Conservation (phyloP, 1,140 invertebrate genomes). For the Wiebesia pumilae region DNA sequence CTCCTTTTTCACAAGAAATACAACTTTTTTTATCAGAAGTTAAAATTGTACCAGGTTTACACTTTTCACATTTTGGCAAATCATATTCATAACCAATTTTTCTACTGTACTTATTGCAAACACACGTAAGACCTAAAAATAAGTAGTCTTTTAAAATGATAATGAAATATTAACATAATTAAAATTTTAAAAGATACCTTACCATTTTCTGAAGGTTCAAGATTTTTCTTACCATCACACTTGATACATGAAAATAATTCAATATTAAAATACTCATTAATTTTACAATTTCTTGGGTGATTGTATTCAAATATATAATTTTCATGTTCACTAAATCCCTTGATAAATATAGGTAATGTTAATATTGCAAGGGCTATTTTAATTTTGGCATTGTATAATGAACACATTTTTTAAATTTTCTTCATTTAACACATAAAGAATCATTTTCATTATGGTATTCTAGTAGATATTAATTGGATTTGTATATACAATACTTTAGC, state of each 20-base stretch:
- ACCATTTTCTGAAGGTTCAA: conserved; percentile 65
- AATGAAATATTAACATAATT: conserved; percentile 44
- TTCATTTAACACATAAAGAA: not conserved
- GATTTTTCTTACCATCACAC: conserved; percentile 63
- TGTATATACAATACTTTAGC: conserved; percentile 34
- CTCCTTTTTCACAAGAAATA: conserved; percentile 62
- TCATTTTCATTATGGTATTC: conserved; percentile 22
- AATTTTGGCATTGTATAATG: conserved; percentile 4
- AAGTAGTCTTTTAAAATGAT: conserved; percentile 13
- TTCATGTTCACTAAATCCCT: conserved; percentile 10
- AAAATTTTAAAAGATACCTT: conserved; percentile 28
- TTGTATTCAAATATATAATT: conserved; percentile 60
- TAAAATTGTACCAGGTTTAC: conserved; percentile 60
- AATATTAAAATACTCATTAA: conserved; percentile 65
- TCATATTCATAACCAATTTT: conserved; percentile 59
- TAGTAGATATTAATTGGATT: conserved; percentile 27
- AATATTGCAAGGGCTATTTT: conserved; percentile 20
- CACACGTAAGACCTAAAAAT: conserved; percentile 61
- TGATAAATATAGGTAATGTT: conserved; percentile 11
- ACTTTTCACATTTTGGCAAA: conserved; percentile 62
- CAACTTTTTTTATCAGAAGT: conserved; percentile 68
- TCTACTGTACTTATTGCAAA: conserved; percentile 65
- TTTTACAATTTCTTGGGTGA: conserved; percentile 60
- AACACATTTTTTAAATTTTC: conserved; percentile 39
- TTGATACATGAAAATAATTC: conserved; percentile 60